Evolutionary conservation across 1,140 invertebrate species (phyloP).

Genomic region (Pollicipes pollicipes): DNA sequence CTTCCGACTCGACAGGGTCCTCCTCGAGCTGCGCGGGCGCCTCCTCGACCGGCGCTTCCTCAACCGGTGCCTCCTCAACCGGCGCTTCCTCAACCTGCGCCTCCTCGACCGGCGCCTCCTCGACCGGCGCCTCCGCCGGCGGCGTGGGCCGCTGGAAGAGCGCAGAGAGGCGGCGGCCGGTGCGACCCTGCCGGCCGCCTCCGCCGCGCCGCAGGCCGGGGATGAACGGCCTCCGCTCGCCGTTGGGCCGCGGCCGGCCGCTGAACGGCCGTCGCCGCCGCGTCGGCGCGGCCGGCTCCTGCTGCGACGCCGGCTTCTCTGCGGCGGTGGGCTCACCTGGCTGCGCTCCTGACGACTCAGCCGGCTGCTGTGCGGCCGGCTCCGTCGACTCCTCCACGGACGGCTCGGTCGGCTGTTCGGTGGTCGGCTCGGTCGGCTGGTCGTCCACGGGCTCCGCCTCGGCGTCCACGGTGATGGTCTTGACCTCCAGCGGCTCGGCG

Average conservation of each 20-base stretch:
- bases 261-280: not conserved
- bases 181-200: no score
- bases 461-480: not conserved
- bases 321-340: not conserved
- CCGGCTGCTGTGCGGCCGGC: not conserved
- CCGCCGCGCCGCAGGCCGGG: not conserved
- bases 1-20: not conserved
- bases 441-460: not conserved
- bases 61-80: not conserved
- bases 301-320: not conserved
- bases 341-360: not conserved
- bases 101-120: not conserved
- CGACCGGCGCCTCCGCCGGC: no score
- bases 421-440: not conserved
- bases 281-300: not conserved
- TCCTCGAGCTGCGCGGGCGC: no score
- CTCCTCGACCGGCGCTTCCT: no score
- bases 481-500: not conserved
- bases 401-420: no score
- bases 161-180: not conserved
- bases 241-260: no score
- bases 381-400: no score
- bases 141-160: not conserved
- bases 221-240: not conserved
- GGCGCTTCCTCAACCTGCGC: no score